Conservation (phyloP, 2,113 vertebrate species). For the Plecotus auritus region DNA sequence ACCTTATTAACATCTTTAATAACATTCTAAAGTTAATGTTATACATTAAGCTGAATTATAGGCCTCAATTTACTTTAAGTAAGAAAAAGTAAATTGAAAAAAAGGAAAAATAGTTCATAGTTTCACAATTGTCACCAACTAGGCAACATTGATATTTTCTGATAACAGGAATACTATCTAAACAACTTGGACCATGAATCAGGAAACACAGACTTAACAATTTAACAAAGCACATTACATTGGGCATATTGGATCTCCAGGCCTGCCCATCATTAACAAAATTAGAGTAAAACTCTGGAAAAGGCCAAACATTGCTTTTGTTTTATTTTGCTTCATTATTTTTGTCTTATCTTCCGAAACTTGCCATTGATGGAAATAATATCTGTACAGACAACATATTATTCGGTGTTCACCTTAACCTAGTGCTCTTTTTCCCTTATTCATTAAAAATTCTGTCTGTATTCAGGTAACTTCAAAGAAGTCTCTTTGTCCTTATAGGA, state of each 20-base stretch:
- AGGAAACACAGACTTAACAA: not conserved
- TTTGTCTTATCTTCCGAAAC: not conserved
- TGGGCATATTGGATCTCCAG: not conserved
- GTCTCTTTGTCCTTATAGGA: not conserved
- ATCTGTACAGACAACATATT: not conserved
- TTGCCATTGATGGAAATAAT: not conserved
- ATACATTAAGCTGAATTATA: not conserved
- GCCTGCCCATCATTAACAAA: not conserved
- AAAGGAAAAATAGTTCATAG: not conserved
- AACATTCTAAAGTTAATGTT: not conserved
- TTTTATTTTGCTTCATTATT: not conserved
- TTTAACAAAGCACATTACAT: not conserved
- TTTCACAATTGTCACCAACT: not conserved
- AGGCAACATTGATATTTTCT: not conserved
- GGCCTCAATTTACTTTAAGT: not conserved
- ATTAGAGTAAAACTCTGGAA: not conserved
- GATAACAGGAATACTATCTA: not conserved
- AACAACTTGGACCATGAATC: not conserved
- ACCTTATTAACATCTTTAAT: not conserved
- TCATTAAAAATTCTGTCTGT: not conserved
- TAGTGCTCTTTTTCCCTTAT: not conserved
- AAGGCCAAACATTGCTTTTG: not conserved
- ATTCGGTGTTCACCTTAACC: not conserved
- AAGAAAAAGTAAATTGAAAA: not conserved
- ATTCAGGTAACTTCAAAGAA: not conserved